A percentile compares a stretch with the other conserved stretches of the same genome.
phyloP scores from a whole-genome alignment of 1,140 invertebrate genomes.

The Drosophila carrolli region DNA sequence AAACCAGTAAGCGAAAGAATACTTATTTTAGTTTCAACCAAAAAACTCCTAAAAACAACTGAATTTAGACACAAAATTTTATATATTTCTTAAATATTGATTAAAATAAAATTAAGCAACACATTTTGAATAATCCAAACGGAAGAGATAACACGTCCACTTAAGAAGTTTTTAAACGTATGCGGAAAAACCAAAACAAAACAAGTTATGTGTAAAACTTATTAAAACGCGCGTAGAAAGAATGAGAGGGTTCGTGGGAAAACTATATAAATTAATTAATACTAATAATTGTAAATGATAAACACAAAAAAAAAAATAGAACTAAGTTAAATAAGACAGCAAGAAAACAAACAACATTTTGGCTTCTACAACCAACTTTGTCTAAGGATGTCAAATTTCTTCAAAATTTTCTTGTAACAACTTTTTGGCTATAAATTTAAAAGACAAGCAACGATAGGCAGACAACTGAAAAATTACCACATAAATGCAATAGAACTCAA shows the following conservation, averaged over 20 bases:
- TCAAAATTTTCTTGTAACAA: conserved; percentile 69
- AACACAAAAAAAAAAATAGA: conserved; percentile 48
- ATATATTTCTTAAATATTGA: conserved; percentile 71
- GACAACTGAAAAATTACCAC: conserved; percentile 74
- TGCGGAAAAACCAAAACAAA: conserved; percentile 24
- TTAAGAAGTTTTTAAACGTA: conserved; percentile 68
- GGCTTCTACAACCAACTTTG: conserved; percentile 79
- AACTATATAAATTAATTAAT: conserved; percentile 62
- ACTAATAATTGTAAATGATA: conserved; percentile 73
- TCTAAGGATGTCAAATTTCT: conserved; percentile 72
- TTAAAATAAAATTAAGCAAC: conserved; percentile 66
- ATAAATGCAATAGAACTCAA: conserved; percentile 84
- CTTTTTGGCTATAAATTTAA: conserved; percentile 84
- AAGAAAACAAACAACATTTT: conserved; percentile 73
- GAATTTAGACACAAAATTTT: conserved; percentile 82
- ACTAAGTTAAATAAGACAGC: conserved; percentile 67
- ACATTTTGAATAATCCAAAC: conserved; percentile 59
- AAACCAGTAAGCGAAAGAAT: conserved; percentile 12
- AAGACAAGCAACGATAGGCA: conserved; percentile 61
- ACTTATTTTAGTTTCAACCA: conserved; percentile 55
- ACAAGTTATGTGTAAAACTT: conserved; percentile 50
- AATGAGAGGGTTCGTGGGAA: conserved; percentile 6
- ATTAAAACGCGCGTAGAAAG: conserved; percentile 6
- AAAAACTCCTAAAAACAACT: conserved; percentile 83
- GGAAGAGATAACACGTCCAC: conserved; percentile 52